Conservation (phyloP, 1,140 invertebrate species). For the Lepidurus arcticus region DNA sequence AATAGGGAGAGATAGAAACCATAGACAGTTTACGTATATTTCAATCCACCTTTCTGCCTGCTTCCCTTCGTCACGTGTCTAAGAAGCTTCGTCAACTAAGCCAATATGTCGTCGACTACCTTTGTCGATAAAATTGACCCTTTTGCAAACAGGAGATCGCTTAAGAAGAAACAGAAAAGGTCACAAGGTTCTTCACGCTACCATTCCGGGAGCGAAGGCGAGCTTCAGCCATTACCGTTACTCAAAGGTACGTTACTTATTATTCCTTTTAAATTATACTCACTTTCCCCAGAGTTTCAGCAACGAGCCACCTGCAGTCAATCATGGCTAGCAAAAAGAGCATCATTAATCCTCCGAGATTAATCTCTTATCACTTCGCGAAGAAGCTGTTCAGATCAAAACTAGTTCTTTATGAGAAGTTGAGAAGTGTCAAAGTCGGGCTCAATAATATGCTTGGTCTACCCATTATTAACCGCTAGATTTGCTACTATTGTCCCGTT, state of each 20-base stretch:
- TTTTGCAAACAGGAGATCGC: conserved; percentile 74
- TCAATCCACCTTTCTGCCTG: background rate
- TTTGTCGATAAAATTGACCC: conserved; percentile 93
- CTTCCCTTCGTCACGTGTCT: background rate
- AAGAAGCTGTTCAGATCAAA: background rate
- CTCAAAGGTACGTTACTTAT: conserved; percentile 64
- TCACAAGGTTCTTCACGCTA: conserved; percentile 86
- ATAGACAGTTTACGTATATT: background rate
- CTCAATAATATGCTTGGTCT: background rate
- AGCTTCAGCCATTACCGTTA: conserved; percentile 74
- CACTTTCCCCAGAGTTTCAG: too few relatives aligned
- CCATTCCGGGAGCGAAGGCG: conserved; percentile 80
- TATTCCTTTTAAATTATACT: background rate
- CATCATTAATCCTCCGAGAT: too few relatives aligned
- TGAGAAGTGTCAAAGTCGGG: background rate
- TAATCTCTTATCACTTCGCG: too few relatives aligned
- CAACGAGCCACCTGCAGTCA: background rate
- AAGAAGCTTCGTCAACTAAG: conserved; percentile 4
- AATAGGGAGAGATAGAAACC: background rate
- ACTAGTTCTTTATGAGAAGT: background rate
- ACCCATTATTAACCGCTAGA: background rate
- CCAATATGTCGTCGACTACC: conserved; percentile 43
- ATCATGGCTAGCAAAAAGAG: background rate
- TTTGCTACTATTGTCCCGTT: conserved; percentile 11
- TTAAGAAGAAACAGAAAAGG: conserved; percentile 89